Evolutionary conservation across 2,888 invertebrate genomes (phyloP).

Genomic region (Tinea semifulvella): DNA sequence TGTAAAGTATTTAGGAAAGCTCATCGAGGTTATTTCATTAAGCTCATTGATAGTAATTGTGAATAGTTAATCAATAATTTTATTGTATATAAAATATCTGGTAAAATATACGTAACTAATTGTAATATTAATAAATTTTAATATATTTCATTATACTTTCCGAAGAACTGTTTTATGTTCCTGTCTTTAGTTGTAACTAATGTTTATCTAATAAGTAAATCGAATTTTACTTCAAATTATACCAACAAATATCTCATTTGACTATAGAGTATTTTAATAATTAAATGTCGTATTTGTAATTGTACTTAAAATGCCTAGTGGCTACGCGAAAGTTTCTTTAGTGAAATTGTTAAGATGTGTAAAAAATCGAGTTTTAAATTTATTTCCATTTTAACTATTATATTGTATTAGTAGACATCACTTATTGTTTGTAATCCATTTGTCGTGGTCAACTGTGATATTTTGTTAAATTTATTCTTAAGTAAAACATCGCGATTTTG

Average conservation of each 20-base stretch:
- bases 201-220: conserved; percentile 4
- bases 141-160: conserved; percentile 58
- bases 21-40: conserved; percentile 21
- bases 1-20: neutral
- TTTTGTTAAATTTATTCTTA: conserved; percentile 64
- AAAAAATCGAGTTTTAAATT: conserved; percentile 19
- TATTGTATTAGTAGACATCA: neutral
- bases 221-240: neutral
- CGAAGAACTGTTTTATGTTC: conserved; percentile 64
- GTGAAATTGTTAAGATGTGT: conserved; percentile 20
- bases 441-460: conserved; percentile 66
- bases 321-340: conserved; percentile 1
- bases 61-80: conserved; percentile 50
- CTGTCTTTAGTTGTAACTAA: conserved; percentile 61
- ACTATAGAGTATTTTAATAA: conserved; percentile 28
- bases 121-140: conserved; percentile 51
- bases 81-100: conserved; percentile 48
- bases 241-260: conserved; percentile 13
- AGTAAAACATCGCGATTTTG: conserved; percentile 42
- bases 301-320: conserved; percentile 52
- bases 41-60: conserved; percentile 50
- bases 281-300: conserved; percentile 56
- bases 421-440: conserved; percentile 13
- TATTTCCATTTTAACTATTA: conserved; percentile 22
- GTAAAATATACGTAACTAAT: conserved; percentile 39